Percentiles rank a stretch among this genome's conserved stretches.
Conservation (phyloP, 2,888 invertebrate species). For the Athalia rosae region DNA sequence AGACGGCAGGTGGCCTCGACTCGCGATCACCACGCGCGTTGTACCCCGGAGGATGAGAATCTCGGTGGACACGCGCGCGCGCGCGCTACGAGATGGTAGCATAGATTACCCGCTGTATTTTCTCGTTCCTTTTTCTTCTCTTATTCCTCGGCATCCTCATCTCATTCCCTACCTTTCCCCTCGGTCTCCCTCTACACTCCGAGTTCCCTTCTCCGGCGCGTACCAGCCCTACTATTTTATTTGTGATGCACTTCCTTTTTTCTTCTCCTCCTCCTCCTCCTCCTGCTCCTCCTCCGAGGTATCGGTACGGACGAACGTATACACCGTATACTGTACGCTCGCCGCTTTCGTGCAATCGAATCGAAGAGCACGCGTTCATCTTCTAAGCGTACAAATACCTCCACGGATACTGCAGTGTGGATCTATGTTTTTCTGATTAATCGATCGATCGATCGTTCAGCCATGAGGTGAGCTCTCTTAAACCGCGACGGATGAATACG, state of each 20-base stretch:
- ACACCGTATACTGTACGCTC: not conserved
- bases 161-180: constrained; percentile 51
- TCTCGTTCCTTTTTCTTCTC: constrained; percentile 11
- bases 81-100: constrained; percentile 71
- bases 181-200: constrained; percentile 53
- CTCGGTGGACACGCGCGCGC: constrained; percentile 71
- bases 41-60: constrained; percentile 64
- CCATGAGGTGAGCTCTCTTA: not conserved
- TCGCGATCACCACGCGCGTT: constrained; percentile 52
- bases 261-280: constrained; percentile 54
- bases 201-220: not conserved
- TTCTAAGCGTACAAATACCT: constrained; percentile 22
- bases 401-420: constrained; percentile 34
- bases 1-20: constrained; percentile 69
- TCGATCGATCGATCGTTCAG: constrained; percentile 37
- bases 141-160: not conserved
- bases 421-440: constrained; percentile 40
- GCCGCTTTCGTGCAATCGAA: constrained; percentile 16
- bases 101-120: constrained; percentile 58
- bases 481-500: constrained; percentile 6
- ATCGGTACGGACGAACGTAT: not conserved
- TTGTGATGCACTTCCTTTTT: not conserved
- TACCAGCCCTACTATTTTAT: constrained; percentile 27
- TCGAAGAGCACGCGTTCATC: constrained; percentile 5
- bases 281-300: constrained; percentile 53